These are phyloP conservation scores for Lasioglossum lativentre DNA, from an alignment of 2,888 invertebrate species.

Conservation along the genomic window DNA sequence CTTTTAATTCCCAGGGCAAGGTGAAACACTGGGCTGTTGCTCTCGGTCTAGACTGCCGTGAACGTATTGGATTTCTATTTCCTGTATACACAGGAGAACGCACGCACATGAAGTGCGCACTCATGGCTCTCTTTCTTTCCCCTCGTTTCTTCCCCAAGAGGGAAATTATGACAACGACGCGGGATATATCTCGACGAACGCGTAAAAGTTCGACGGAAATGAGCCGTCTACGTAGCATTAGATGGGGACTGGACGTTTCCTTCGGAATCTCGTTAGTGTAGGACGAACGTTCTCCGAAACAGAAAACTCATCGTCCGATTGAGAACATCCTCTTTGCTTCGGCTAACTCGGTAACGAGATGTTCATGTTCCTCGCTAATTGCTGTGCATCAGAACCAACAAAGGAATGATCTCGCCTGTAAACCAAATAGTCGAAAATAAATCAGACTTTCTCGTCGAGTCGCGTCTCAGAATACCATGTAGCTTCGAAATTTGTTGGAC, in stretches of 20 bases:
- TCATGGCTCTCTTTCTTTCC: slow-evolving; percentile 1
- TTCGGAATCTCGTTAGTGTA: neutral
- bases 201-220: slow-evolving; percentile 7
- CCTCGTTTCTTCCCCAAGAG: slow-evolving; percentile 31
- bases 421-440: neutral
- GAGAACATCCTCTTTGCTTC: neutral
- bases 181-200: neutral
- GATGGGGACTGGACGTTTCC: neutral
- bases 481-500: neutral
- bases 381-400: neutral
- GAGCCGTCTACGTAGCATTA: neutral
- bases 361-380: neutral
- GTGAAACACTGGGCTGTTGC: slow-evolving; percentile 36
- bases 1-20: slow-evolving; percentile 16
- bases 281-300: neutral
- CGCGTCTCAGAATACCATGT: neutral
- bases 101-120: slow-evolving; percentile 48
- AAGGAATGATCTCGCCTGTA: neutral
- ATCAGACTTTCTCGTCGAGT: neutral
- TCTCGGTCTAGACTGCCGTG: slow-evolving; percentile 54
- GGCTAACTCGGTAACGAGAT: neutral
- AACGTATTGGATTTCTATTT: slow-evolving; percentile 67
- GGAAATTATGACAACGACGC: neutral
- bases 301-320: neutral
- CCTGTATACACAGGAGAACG: slow-evolving; percentile 35